Evolutionary conservation across 2,888 invertebrate genomes (phyloP).

Genomic region (Polia nebulosa): DNA sequence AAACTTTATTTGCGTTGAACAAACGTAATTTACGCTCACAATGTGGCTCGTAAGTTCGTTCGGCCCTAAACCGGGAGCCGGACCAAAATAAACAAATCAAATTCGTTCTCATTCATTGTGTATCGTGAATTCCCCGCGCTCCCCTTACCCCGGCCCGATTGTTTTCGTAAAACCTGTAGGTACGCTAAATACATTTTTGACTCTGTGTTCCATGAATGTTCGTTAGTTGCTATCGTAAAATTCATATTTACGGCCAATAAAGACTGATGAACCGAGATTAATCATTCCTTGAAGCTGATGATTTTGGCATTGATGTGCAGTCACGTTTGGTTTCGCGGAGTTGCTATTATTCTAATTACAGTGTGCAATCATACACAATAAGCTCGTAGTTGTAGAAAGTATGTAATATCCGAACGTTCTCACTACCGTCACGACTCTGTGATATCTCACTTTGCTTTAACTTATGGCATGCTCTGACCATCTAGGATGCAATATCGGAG

Average conservation of each 20-base stretch:
- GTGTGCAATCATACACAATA: conserved; percentile 24
- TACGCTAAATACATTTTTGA: conserved; percentile 69
- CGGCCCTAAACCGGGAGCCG: conserved; percentile 71
- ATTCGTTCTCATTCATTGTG: conserved; percentile 69
- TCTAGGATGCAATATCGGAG: conserved; percentile 35
- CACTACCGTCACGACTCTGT: conserved; percentile 49
- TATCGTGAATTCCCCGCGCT: conserved; percentile 72
- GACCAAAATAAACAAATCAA: conserved; percentile 84
- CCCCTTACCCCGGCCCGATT: conserved; percentile 58
- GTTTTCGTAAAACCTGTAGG: conserved; percentile 76
- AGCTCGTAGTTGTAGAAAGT: conserved; percentile 35
- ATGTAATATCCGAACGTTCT: conserved; percentile 23
- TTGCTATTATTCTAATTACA: conserved; percentile 40
- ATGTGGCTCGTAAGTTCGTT: conserved; percentile 76
- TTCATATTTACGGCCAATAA: conserved; percentile 62
- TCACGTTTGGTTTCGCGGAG: conserved; percentile 37
- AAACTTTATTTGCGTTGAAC: conserved; percentile 75
- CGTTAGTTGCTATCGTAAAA: conserved; percentile 43
- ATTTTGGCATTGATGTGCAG: conserved; percentile 54
- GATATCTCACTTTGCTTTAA: conserved; percentile 53
- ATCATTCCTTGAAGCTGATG: conserved; percentile 58
- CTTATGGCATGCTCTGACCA: conserved; percentile 23
- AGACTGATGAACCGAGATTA: conserved; percentile 56
- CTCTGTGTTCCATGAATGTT: conserved; percentile 40
- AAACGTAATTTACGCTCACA: conserved; percentile 84